Conservation (phyloP, 2,888 invertebrate species). For the Mycalesis mineus region DNA sequence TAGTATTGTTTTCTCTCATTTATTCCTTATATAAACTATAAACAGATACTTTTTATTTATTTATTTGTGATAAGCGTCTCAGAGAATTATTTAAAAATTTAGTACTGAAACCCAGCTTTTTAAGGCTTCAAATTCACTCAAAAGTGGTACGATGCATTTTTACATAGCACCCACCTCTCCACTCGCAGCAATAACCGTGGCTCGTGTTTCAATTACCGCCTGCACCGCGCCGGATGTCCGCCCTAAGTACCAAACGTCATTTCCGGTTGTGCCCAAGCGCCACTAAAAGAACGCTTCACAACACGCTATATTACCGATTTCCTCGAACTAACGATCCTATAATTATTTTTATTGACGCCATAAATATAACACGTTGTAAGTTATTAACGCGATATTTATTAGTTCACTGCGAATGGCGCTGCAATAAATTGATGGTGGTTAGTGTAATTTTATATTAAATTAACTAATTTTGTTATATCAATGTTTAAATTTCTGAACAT, state of each 20-base stretch:
- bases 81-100: too few relatives aligned
- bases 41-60: too few relatives aligned
- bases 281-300: conserved; percentile 9
- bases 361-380: neutral
- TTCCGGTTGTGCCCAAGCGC: conserved; percentile 16
- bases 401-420: neutral
- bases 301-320: conserved; percentile 24
- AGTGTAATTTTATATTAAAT: too few relatives aligned
- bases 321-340: conserved; percentile 18
- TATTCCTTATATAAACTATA: too few relatives aligned
- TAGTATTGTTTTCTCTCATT: too few relatives aligned
- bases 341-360: conserved; percentile 10
- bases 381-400: neutral
- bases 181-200: neutral
- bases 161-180: neutral
- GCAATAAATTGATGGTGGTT: neutral
- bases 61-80: too few relatives aligned
- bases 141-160: neutral
- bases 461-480: too few relatives aligned
- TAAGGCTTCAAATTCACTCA: too few relatives aligned
- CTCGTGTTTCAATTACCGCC: conserved; percentile 11
- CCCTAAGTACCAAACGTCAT: conserved; percentile 6
- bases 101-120: too few relatives aligned
- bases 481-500: too few relatives aligned
- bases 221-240: neutral